Evolutionary conservation across 2,797 vertebrate species (phyloP), one percentile per base, ranked within the genome.

Genomic region (Sardinella longiceps): DNA sequence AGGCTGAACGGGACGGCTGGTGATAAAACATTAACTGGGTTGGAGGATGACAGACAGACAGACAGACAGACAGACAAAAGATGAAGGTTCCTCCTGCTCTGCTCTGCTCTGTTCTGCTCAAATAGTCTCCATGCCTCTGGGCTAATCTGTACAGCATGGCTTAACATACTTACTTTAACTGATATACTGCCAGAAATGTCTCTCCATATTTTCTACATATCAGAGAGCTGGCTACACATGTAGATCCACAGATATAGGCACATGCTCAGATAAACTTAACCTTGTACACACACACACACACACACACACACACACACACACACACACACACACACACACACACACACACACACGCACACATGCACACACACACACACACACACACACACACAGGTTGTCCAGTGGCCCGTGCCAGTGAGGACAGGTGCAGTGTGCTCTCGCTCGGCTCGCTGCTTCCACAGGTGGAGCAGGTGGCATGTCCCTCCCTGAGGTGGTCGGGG

Each of bases 301-400:
- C 50, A 82, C 87, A 88, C 82, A 83, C 83, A 37, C 53, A 80
- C 85, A 82, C 85, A 88, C 84, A 84, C 83, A 37, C 53, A 66
- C 85, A 43, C 81, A 60, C 81, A 77, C 80, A 53, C n/a, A 81
- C 56, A 58, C 80, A 39, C 58, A 80, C 81, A 77, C 83, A 85
- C 51, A 85, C 85, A 86, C 81, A 86, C 53, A 86, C 63, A 39
- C 80, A 86, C 82, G 84, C 83, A 83, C 80, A 70, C 63, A 70
- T 30, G 33, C 63, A 70, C 77, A 66, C 50, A 81, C 63, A 70
- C 28, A 53, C 51, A 53, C 15, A 53, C 14, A 1, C 51, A 53
- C 51, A 53, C 85, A 84, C 85, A 86, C 80, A 77, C 63, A 85
- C 70, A 37, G 30, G n/a, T 7, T 63, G n/a, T 63, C 25, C 60